These are phyloP conservation scores for Puffinus mauretanicus DNA, from an alignment of 2,113 vertebrate genomes.

Conservation along the genomic window DNA sequence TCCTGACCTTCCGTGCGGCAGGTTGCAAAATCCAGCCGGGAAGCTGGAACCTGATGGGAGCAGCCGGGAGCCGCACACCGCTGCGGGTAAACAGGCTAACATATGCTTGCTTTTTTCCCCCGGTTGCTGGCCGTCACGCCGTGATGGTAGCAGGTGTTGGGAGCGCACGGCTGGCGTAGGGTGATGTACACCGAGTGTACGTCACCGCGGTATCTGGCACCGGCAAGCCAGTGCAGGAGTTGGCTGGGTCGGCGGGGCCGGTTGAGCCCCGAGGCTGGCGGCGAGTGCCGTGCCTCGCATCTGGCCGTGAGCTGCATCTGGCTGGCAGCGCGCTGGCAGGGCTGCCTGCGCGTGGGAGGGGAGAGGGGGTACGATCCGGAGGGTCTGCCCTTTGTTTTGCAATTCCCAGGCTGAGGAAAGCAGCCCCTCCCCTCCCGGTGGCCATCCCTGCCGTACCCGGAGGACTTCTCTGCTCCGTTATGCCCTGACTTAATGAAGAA, in stretches of 20 bases:
- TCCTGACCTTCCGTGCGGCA: neutral
- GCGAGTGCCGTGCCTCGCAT: rapidly evolving
- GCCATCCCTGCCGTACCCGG: neutral
- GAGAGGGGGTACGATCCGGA: neutral
- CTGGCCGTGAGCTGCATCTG: neutral
- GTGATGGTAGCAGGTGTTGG: neutral
- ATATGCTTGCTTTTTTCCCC: neutral
- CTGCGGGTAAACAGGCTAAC: neutral
- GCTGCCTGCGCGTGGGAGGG: neutral
- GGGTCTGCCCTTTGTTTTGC: slow-evolving; percentile 35
- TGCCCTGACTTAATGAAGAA: neutral
- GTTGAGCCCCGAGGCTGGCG: neutral
- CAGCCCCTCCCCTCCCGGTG: neutral
- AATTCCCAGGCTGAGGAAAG: neutral
- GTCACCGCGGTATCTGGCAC: neutral
- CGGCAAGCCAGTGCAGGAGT: neutral
- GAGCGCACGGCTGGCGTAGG: neutral
- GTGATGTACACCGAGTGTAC: neutral
- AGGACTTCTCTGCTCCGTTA: neutral
- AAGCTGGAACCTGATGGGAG: neutral
- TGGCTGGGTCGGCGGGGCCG: rapidly evolving
- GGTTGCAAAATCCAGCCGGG: neutral
- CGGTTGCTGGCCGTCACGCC: rapidly evolving
- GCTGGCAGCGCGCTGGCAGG: neutral
- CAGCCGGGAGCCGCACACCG: neutral